A percentile compares a stretch with the other conserved stretches of the same genome.
Conservation (phyloP, 2,797 vertebrate species). For the Scolopax rusticola region DNA sequence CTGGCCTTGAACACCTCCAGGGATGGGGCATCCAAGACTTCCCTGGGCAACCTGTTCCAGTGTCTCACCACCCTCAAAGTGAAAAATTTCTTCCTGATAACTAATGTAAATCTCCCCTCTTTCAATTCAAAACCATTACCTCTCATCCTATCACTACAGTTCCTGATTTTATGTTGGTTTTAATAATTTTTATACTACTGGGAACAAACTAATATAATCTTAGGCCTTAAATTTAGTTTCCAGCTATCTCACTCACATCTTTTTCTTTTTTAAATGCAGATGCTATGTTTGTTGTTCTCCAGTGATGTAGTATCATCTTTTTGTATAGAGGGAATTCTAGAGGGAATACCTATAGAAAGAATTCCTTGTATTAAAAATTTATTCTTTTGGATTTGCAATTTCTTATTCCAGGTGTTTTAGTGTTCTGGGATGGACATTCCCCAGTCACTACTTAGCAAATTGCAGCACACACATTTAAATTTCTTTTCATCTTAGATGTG, state of each 20-base stretch:
- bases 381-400: not conserved
- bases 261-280: not conserved
- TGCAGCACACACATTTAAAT: not conserved
- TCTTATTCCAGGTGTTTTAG: not conserved
- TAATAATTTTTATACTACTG: not conserved
- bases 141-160: not conserved
- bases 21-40: not conserved
- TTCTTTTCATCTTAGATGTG: not conserved
- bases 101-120: not conserved
- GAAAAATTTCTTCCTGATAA: not conserved
- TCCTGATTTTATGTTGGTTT: not conserved
- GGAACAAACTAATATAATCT: not conserved
- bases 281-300: not conserved
- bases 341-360: not conserved
- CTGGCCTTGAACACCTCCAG: not conserved
- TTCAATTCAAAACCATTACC: not conserved
- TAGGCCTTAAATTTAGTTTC: not conserved
- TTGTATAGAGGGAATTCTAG: not conserved
- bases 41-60: not conserved
- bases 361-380: not conserved
- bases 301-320: not conserved
- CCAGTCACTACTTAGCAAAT: not conserved
- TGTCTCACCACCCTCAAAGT: not conserved
- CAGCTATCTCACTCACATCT: not conserved
- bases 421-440: not conserved